Percentiles rank a stretch among this genome's conserved stretches.
Evolutionary conservation across 2,113 vertebrate species (phyloP).

Genomic region (Caranx ignobilis): DNA sequence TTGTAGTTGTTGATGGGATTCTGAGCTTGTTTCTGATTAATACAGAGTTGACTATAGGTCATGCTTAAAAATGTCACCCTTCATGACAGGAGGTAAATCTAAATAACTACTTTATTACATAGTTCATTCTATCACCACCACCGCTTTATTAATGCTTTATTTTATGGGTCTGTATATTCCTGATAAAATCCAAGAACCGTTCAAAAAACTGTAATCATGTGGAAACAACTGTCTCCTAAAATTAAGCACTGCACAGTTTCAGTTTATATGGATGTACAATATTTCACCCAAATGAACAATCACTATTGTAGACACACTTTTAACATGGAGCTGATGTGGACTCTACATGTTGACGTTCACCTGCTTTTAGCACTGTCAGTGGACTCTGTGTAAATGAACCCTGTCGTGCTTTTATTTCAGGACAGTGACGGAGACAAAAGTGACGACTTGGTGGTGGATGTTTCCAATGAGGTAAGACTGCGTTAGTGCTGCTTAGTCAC

Average conservation of each 20-base stretch:
- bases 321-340: neutral
- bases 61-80: neutral
- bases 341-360: neutral
- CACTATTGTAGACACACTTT: neutral
- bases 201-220: neutral
- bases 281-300: neutral
- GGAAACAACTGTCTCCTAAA: neutral
- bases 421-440: constrained; percentile 98
- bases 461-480: constrained; percentile 93
- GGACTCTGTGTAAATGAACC: neutral
- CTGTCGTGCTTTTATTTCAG: constrained; percentile 77
- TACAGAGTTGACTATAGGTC: neutral
- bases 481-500: constrained; percentile 40
- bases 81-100: neutral
- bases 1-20: neutral
- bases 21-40: neutral
- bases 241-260: neutral
- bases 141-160: neutral
- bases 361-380: neutral
- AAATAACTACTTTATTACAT: neutral
- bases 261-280: neutral
- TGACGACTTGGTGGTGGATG: constrained; percentile 95
- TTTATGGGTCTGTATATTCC: neutral
- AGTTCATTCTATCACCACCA: neutral
- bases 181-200: neutral